These are phyloP conservation scores for Ferrisia virgata DNA, from an alignment of 2,888 invertebrate species.

Conservation along the genomic window DNA sequence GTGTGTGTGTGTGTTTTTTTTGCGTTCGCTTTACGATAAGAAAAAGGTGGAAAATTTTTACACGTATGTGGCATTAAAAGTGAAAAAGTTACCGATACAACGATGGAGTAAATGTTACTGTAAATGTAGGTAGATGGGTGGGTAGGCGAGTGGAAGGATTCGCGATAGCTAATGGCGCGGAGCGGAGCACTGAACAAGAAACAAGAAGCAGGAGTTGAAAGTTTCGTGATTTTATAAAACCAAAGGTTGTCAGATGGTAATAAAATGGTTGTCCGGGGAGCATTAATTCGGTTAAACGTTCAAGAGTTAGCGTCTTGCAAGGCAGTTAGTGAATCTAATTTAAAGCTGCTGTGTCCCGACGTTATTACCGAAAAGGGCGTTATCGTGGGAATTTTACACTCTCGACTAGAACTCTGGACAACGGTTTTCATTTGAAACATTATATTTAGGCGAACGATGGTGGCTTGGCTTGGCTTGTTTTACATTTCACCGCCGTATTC, in stretches of 20 bases:
- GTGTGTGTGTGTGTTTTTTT: too few species aligned
- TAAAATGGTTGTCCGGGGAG: slow-evolving; percentile 38
- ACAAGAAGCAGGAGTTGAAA: slow-evolving; percentile 9
- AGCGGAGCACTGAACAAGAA: too few species aligned
- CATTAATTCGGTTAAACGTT: slow-evolving; percentile 43
- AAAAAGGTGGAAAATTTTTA: too few species aligned
- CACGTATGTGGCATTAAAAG: too few species aligned
- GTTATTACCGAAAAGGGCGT: slow-evolving; percentile 34
- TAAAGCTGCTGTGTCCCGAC: slow-evolving; percentile 17
- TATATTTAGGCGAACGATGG: background rate
- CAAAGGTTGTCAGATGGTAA: slow-evolving; percentile 39
- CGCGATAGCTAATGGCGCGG: background rate
- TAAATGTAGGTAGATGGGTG: too few species aligned
- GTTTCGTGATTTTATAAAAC: slow-evolving; percentile 19
- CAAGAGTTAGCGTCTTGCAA: slow-evolving; percentile 29
- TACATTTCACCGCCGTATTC: too few species aligned
- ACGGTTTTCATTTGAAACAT: slow-evolving; percentile 13
- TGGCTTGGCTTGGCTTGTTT: background rate
- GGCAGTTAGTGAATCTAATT: slow-evolving; percentile 38
- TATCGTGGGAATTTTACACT: slow-evolving; percentile 35
- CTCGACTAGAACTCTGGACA: background rate
- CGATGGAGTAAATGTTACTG: too few species aligned
- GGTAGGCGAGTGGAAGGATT: background rate
- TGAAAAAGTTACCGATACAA: too few species aligned
- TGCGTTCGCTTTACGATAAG: background rate